phyloP scores from a whole-genome alignment of 2,113 vertebrate species.

The Cephalopholis sonnerati region DNA sequence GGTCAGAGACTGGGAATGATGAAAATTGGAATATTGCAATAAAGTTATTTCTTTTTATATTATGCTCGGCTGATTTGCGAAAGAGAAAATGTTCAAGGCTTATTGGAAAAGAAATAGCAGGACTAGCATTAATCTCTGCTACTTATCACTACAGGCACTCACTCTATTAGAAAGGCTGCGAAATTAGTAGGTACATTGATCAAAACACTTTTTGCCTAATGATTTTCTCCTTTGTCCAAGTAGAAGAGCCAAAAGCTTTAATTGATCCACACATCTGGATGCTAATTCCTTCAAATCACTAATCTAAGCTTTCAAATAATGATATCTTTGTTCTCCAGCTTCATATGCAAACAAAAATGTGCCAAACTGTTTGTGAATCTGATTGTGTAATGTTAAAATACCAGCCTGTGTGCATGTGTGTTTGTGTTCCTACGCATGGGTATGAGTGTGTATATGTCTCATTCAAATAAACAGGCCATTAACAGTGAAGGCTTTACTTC shows the following conservation, averaged over 20 bases:
- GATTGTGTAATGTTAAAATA: neutral
- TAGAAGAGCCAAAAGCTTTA: neutral
- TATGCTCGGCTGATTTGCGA: neutral
- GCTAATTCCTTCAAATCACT: neutral
- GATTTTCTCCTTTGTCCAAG: neutral
- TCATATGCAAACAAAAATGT: neutral
- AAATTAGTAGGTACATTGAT: neutral
- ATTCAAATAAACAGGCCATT: conserved; percentile 19
- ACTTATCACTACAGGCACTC: neutral
- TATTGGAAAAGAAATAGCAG: neutral
- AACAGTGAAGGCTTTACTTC: conserved; percentile 16
- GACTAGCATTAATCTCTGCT: neutral
- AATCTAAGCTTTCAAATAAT: too few relatives aligned
- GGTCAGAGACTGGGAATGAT: too few relatives aligned
- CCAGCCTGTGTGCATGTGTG: neutral
- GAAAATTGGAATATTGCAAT: too few relatives aligned
- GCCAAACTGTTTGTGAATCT: neutral
- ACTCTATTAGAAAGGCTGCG: neutral
- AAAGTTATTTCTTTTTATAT: too few relatives aligned
- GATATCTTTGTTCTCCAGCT: too few relatives aligned
- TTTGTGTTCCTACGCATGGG: neutral
- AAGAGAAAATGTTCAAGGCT: neutral
- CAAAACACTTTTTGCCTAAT: neutral
- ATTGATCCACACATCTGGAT: neutral
- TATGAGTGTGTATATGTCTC: neutral